Conservation (phyloP, 2,113 vertebrate species). For the Columbina picui region DNA sequence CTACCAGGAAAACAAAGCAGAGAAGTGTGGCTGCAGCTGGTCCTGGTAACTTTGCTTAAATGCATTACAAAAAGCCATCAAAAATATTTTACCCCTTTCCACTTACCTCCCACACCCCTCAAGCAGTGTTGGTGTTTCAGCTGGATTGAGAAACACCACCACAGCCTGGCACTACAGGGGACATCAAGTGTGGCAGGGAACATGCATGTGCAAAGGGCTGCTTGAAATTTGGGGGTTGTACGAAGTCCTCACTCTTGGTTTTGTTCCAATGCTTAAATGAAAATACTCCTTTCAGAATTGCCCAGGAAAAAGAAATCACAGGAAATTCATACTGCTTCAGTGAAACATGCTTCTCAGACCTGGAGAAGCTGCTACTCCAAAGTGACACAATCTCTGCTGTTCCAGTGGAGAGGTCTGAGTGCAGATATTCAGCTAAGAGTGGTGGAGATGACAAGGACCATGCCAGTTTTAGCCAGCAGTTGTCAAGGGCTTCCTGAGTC, state of each 20-base stretch:
- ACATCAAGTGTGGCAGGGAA: not conserved
- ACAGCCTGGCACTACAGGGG: not conserved
- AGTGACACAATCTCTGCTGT: not conserved
- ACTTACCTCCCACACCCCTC: not conserved
- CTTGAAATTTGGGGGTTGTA: not conserved
- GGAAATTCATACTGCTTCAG: not conserved
- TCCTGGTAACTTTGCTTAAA: not conserved
- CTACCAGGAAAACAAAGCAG: not conserved
- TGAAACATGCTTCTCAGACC: not conserved
- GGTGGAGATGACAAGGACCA: not conserved
- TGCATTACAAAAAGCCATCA: not conserved
- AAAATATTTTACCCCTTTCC: not conserved
- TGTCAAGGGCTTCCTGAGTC: not conserved
- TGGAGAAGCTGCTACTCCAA: not conserved
- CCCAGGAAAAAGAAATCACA: not conserved
- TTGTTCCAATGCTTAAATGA: not conserved
- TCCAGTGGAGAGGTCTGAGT: not conserved
- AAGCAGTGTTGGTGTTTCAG: not conserved
- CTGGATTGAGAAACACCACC: not conserved
- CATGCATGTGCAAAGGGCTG: not conserved
- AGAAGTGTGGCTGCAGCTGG: not conserved
- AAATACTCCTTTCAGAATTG: not conserved
- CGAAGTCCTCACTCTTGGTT: not conserved
- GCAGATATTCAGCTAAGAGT: not conserved
- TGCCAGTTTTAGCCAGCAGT: not conserved